Evolutionary conservation across 2,888 invertebrate species (phyloP), one percentile per base, ranked within the genome.

Genomic region (Lordiphosa andalusiaca): DNA sequence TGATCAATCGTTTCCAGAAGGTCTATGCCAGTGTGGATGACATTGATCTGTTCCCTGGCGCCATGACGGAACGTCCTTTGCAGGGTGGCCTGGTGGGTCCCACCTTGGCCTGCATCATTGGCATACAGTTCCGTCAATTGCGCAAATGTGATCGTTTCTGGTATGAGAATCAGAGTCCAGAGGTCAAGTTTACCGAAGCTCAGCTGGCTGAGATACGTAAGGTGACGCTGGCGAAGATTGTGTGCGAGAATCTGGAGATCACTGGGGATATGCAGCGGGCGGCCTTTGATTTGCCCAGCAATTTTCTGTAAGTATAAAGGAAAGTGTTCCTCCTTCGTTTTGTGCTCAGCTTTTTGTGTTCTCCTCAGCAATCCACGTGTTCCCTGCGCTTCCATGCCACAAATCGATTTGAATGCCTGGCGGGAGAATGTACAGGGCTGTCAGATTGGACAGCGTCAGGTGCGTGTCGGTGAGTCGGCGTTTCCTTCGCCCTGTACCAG

Each of bases 91-190:
- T 97, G 0, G 95, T 98, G 0, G 98, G 98, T 3, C 98, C 98
- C 0, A 98, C 98, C 0, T 95, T 98, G 86, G 97, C 97, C 10
- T 95, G 96, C 86, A 95, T 99, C 80, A 96, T 99, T 75, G 98
- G 96, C 52, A 95, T 96, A 50, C 98, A 98, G 90, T 98, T 98
- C 90, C 91, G 95, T 52, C 95, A 96, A 84, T 90, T 96, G 49
- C 93, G 96, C 72, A 96, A 96, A 86, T 98, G 98, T 85, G 99
- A 99, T 90, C 91, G 98, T 74, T 98, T 95, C 91, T 99, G 98
- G 96, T 98, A 98, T 88, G 97, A 97, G 90, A 97, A 95, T 66
- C 94, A 94, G 73, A 94, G 95, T 86, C 91, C 94, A 0, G 92
- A 92, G 2, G 91, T 95, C 0, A 91, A 94, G 37, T 97, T 97